These are phyloP conservation scores for Capreolus pygargus DNA, from an alignment of 2,113 vertebrate species.

Conservation along the genomic window DNA sequence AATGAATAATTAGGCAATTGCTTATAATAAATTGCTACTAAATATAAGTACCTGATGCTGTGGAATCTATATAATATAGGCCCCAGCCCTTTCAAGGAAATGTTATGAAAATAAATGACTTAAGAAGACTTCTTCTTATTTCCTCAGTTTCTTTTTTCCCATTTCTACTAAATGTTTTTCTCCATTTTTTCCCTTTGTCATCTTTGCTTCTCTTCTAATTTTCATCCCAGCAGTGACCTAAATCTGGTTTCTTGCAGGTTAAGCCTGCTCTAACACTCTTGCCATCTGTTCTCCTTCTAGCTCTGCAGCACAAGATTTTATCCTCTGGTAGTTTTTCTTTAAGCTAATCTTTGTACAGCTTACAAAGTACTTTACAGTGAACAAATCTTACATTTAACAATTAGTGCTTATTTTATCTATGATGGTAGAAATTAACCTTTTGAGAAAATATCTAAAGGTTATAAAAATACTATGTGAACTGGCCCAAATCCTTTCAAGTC, in stretches of 20 bases:
- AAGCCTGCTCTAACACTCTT: constrained; percentile 54
- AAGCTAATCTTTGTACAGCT: neutral
- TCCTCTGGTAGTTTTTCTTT: constrained; percentile 36
- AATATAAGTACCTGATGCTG: neutral
- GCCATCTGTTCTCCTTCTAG: constrained; percentile 64
- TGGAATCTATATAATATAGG: neutral
- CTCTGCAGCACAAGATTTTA: constrained; percentile 8
- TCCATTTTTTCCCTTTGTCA: neutral
- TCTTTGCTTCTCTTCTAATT: constrained; percentile 18
- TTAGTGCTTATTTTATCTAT: constrained; percentile 1
- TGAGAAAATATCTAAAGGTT: constrained; percentile 21
- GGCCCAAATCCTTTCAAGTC: neutral
- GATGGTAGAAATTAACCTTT: neutral
- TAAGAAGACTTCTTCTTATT: neutral
- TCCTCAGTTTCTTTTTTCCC: neutral
- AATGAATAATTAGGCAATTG: neutral
- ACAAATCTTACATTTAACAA: constrained; percentile 5
- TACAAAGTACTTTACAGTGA: constrained; percentile 35
- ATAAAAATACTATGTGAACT: constrained; percentile 6
- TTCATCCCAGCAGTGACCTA: constrained; percentile 50
- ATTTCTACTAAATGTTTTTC: constrained; percentile 12
- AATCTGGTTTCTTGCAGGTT: constrained; percentile 51
- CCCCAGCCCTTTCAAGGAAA: neutral
- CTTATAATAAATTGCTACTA: neutral
- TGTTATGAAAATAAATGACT: constrained; percentile 5